phyloP scores from a whole-genome alignment of 2,113 vertebrate species.

The Leucoraja erinaceus region DNA sequence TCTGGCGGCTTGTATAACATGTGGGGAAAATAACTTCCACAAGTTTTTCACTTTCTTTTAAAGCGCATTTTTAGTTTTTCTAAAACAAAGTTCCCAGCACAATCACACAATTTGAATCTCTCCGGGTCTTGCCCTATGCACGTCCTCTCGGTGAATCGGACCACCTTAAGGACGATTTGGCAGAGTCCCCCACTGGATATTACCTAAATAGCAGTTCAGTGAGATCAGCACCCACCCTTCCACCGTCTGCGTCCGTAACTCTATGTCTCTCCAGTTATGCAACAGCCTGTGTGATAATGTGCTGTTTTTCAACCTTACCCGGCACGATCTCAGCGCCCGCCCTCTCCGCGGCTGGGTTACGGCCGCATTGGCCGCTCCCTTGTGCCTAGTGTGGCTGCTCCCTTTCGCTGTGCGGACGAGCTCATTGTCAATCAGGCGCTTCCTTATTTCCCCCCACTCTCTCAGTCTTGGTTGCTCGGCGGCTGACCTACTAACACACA shows the following conservation, averaged over 20 bases:
- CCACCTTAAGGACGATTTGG: slow-evolving; percentile 12
- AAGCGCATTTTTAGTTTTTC: not conserved
- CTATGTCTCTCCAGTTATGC: slow-evolving; percentile 27
- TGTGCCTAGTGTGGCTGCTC: slow-evolving; percentile 38
- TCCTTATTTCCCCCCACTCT: not conserved
- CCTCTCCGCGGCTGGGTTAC: not conserved
- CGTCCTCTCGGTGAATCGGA: not conserved
- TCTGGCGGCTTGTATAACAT: not conserved
- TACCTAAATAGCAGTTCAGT: slow-evolving; percentile 19
- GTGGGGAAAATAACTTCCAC: not conserved
- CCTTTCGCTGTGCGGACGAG: slow-evolving; percentile 47
- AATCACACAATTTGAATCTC: not conserved
- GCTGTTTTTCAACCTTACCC: not conserved
- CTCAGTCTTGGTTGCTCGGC: slow-evolving; percentile 24
- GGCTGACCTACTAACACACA: slow-evolving; percentile 95
- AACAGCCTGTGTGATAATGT: not conserved
- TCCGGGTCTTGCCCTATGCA: not conserved
- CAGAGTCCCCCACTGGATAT: not conserved
- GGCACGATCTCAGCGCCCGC: not conserved
- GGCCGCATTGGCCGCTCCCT: slow-evolving; percentile 38
- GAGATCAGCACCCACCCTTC: slow-evolving; percentile 13
- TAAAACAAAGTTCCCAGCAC: not conserved
- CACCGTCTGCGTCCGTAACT: not conserved
- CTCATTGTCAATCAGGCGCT: slow-evolving; percentile 43
- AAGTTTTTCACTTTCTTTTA: not conserved